phyloP scores from a whole-genome alignment of 2,113 vertebrate species.

The Peucedramus taeniatus region DNA sequence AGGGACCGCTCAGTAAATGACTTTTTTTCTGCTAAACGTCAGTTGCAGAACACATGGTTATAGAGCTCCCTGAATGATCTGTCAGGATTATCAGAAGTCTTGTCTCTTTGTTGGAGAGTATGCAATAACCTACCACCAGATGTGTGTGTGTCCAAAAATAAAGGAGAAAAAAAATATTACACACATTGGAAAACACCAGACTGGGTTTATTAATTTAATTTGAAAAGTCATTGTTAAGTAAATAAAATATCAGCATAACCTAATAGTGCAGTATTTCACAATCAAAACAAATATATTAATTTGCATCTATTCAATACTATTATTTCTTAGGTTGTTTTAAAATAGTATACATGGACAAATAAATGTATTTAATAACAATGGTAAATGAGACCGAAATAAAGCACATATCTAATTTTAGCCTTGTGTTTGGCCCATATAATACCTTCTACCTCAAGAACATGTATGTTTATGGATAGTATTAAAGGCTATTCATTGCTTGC shows the following conservation, averaged over 20 bases:
- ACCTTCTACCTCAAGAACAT: not conserved
- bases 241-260: not conserved
- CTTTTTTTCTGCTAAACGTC: not conserved
- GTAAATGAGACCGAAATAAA: not conserved
- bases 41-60: not conserved
- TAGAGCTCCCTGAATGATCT: not conserved
- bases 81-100: not conserved
- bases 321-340: not conserved
- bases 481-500: not conserved
- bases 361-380: not conserved
- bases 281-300: not conserved
- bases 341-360: not conserved
- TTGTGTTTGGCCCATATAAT: not conserved
- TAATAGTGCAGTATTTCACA: not conserved
- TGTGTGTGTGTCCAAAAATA: not conserved
- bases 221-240: not conserved
- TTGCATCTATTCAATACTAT: not conserved
- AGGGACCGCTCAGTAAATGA: constrained; percentile 15
- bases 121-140: not conserved
- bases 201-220: not conserved
- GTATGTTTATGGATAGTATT: not conserved
- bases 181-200: not conserved
- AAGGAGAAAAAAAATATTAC: not conserved
- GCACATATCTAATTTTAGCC: not conserved
- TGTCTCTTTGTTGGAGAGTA: not conserved